Evolutionary conservation across 64 coral and sea anemone species (phyloP).

Genomic region (Hydrozoanthus tunicans): DNA sequence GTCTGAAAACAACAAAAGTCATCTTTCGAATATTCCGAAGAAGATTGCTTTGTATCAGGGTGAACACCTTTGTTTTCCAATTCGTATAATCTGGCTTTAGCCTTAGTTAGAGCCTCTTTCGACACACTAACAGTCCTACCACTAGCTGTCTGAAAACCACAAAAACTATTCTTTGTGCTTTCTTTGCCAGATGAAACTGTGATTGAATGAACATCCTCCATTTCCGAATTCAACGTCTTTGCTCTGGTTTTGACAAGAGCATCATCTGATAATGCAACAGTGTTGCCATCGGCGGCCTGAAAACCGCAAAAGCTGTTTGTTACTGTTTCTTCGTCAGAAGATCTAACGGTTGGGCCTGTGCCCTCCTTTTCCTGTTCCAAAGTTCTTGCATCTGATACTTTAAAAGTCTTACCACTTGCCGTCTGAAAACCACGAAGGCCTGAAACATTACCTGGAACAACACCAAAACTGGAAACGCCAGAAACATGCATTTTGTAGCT

Average conservation of each 20-base stretch:
- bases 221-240: neutral
- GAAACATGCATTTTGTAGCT: neutral
- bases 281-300: neutral
- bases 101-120: neutral
- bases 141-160: conserved; percentile 2
- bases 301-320: neutral
- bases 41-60: neutral
- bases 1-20: neutral
- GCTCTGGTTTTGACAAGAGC: neutral
- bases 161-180: neutral
- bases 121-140: neutral
- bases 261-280: neutral
- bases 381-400: neutral
- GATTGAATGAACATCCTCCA: no score
- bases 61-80: neutral
- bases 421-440: no score
- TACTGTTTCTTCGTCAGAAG: neutral
- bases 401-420: neutral
- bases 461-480: neutral
- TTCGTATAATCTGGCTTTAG: conserved; percentile 17
- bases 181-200: neutral
- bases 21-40: no score
- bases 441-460: neutral
- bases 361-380: neutral
- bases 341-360: neutral